Base-by-base conservation (phyloP, 1,140 invertebrate genomes). In the Monomorium pharaonis region DNA sequence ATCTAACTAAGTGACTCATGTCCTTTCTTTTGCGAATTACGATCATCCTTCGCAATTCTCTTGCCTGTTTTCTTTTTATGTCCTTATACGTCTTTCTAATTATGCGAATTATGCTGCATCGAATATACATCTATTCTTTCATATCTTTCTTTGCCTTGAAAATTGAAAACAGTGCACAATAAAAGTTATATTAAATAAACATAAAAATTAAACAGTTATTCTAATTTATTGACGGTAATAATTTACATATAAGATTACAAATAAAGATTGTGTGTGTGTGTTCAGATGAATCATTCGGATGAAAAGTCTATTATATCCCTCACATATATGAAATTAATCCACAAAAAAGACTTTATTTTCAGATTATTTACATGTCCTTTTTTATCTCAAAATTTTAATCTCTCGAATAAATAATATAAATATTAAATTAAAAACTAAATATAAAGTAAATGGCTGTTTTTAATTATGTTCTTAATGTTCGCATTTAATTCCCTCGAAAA, bases 1-100 rank as follows among this genome's bases (percentile, higher is more conserved):
- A 89, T 88, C 44, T 86, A 72, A 78, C 37, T 62, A 33, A 84
- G 56, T 84, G 77, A 67, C 44, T 86, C 56, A 77, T 58, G 27
- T 69, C 27, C 37, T 5, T 77, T 49, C 21, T 81, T 21, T 76
- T n/a, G 37, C 47, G 33, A 86, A n/a, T 88, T 86, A 86, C 44
- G 33, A 33, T 24, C 10, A 30, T 2, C 30, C 27, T 84, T 51
- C 37, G 56, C 42, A 27, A 16, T 70, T n/a, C 16, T 65, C 37
- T n/a, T n/a, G 51, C 16, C 1, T 24, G 42, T 77, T 30, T 4
- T 27, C 51, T 49, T 42, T 60, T 21, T 65, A 9, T n/a, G n/a
- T n/a, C 30, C 7, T 9, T 37, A 60, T 47, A 14, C 14, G 21
- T 12, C 9, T 49, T 42, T 72, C 14, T 76, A 12, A 67, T 3